Evolutionary conservation across 2,888 invertebrate genomes (phyloP).

Genomic region (Megastigmus dorsalis): DNA sequence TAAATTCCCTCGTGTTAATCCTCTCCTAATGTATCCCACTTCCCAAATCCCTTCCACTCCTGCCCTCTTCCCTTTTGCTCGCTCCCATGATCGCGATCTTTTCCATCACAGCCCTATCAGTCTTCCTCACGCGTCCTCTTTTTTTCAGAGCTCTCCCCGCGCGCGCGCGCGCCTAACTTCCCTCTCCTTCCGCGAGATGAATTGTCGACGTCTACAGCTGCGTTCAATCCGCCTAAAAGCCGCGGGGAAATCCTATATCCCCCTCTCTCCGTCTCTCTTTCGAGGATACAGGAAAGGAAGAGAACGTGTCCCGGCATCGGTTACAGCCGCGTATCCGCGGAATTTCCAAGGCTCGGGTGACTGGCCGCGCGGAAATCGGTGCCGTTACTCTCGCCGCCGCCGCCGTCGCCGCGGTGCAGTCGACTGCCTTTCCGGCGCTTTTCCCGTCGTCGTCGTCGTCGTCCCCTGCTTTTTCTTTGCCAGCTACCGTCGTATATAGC

Average conservation of each 20-base stretch:
- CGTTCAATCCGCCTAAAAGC: conserved; percentile 42
- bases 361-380: conserved; percentile 42
- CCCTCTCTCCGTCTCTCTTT: not conserved
- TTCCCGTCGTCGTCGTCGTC: not conserved
- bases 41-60: too few relatives aligned
- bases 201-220: conserved; percentile 25
- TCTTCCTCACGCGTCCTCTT: conserved; percentile 6
- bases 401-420: not conserved
- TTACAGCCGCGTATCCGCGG: not conserved
- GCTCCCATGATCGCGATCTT: not conserved
- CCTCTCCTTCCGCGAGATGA: conserved; percentile 8
- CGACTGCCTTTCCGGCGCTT: conserved; percentile 19
- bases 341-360: not conserved
- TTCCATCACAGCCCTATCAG: not conserved
- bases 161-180: not conserved
- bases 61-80: too few relatives aligned
- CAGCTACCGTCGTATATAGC: not conserved
- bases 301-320: conserved; percentile 3
- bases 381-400: conserved; percentile 28
- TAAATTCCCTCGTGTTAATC: too few relatives aligned
- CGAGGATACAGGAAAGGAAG: not conserved
- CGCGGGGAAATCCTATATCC: conserved; percentile 9
- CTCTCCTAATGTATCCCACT: too few relatives aligned
- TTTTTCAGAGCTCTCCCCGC: too few relatives aligned
- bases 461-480: not conserved